Base-by-base conservation (phyloP, 2,113 vertebrate genomes). In the Chionomys nivalis region DNA sequence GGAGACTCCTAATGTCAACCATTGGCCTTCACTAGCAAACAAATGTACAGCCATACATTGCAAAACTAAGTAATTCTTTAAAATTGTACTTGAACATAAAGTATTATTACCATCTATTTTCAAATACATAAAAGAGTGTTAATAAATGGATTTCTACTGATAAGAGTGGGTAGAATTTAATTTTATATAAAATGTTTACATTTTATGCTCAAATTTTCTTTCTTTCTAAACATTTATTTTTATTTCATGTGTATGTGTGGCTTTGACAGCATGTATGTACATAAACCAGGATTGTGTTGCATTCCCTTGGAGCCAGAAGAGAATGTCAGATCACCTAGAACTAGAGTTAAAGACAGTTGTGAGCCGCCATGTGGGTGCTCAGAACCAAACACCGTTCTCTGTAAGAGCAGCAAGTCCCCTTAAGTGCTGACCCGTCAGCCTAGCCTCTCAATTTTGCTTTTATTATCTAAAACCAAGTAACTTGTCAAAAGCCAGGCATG, bases 111-210 rank as follows among this genome's bases (percentile, higher is more conserved):
- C 49, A 42, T 11, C n/a, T 78, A 87, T 76, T 90, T 86, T 86
- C 23, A 86, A 97, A 87, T 92, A 33, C 13, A 68, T 78, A n/a
- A 86, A 92, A 97, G 87, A 58, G 66, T 49, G 14, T 94, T 89
- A 94, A 82, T 83, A 82, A 94, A 79, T 24, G 13, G n/a, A 39
- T 21, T 94, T 95, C 7, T 93, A 73, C 63, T 73, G n/a, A 58
- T 24, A 95, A 21, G 23, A 73, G 44, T 82, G 63, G 47, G 55
- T 12, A 73, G 3, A 90, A 87, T 70, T 94, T 89, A 87, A 79
- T 66, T 89, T 94, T 94, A 55, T 81, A 42, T 33, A 87, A 63
- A 87, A 72, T 44, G 14, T 61, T 96, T 86, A 93, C 39, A 88
- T 94, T 72, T 83, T 77, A 93, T 49, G 49, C 83, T 90, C 47